Base-by-base conservation (phyloP, 2,797 vertebrate species). In the Tapera naevia region DNA sequence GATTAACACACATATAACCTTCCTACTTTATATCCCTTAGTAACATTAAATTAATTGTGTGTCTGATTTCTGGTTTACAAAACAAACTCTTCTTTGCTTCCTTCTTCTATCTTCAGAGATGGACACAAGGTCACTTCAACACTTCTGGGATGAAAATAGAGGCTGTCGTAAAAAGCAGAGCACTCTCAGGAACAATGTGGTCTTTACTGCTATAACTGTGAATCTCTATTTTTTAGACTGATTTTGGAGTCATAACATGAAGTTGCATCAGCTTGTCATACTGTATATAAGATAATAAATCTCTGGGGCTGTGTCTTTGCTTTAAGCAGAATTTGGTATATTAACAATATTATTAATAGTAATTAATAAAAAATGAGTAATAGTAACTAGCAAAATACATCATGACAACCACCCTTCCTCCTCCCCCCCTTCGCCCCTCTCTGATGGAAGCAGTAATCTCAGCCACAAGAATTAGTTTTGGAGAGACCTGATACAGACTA, bases 131-230 rank as follows among this genome's bases (percentile, higher is more conserved):
- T 33, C 4, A 17, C 25, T 67, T 41, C 28, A 83, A n/a, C 21
- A 22, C 30, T 56, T 73, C n/a, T 67, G 28, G 28, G 28, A 67
- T 33, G 57, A 61, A 19, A 15, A 13, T 8, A 61, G 33, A 78
- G 11, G 14, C 8, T 57, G 6, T 30, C 57, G 23, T 33, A 61
- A 78, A 71, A 61, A 78, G 35, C 22, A 33, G 39, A 69, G 11
- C 8, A 32, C 16, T 82, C 1, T 1, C 13, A 73, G 56, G 25
- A 89, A 8, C 16, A 60, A 10, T 0, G 0, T 1, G 1, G 4
- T 60, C 19, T 45, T 69, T 62, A 30, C 11, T 24, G 17, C 3
- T 15, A 4, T 18, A 65, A 28, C 6, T 50, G 46, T 28, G 25
- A 80, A 46, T 24, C 13, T 17, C 28, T 80, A 43, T n/a, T 46